A percentile compares a stretch with the other conserved stretches of the same genome.
Conservation (phyloP, 2,113 vertebrate species). For the Sus scrofa region DNA sequence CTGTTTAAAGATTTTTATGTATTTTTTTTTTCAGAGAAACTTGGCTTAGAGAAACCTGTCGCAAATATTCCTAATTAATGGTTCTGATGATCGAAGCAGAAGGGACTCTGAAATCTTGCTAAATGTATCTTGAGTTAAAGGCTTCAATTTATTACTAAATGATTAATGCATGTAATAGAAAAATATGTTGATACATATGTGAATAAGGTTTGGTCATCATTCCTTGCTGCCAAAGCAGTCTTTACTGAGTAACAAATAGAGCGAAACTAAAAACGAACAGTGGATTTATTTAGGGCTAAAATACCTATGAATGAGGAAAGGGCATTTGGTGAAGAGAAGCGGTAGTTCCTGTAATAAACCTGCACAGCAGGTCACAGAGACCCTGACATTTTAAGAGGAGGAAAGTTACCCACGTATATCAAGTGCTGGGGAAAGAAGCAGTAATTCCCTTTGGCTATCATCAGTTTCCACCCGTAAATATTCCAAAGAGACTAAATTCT, state of each 20-base stretch:
- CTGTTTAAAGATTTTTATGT: not conserved
- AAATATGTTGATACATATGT: not conserved
- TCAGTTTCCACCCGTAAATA: constrained; percentile 34
- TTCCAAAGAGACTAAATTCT: not conserved
- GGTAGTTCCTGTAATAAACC: not conserved
- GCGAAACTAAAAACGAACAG: constrained; percentile 33
- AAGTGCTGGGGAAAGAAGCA: not conserved
- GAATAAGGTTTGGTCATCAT: not conserved
- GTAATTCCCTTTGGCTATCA: constrained; percentile 23
- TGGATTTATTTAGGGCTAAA: not conserved
- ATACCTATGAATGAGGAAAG: not conserved
- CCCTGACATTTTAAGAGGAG: constrained; percentile 49
- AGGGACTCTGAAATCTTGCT: constrained; percentile 30
- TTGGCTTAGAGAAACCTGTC: constrained; percentile 1
- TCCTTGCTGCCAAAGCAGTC: not conserved
- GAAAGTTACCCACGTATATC: not conserved
- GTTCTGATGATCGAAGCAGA: not conserved
- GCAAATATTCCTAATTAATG: not conserved
- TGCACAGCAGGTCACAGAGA: not conserved
- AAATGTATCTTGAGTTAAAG: not conserved
- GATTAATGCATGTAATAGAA: not conserved
- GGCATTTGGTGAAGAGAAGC: not conserved
- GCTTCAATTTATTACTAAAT: not conserved
- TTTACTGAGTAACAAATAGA: not conserved
- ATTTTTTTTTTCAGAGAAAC: not conserved